Base-by-base conservation (phyloP, 2,113 vertebrate species). In the Ornithorhynchus anatinus region DNA sequence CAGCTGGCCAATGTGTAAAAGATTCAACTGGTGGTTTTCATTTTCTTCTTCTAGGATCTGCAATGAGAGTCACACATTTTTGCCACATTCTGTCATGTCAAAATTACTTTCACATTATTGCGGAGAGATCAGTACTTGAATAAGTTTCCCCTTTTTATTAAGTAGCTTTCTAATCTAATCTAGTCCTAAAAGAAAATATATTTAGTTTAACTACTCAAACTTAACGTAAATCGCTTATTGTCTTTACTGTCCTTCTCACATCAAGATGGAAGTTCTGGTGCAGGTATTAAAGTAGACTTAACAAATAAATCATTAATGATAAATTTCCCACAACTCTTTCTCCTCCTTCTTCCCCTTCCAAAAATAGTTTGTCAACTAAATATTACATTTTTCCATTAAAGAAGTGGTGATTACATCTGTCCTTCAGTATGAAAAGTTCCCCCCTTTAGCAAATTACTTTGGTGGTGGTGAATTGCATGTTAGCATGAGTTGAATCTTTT, bases 391-490 rank as follows among this genome's bases (percentile, higher is more conserved):
- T 25, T 7, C 5, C 15, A 42, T 44, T 19, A 32, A 51, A 51
- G 42, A 75, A 81, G 89, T 93, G 92, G 92, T 93, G 91, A 90
- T 86, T 92, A 89, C 84, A 33, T 79, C 60, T 77, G 79, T 90
- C 84, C 87, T 88, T 91, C 79, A 84, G 92, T 92, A 90, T 67
- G 77, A 91, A 89, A 91, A 92, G 91, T 91, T 92, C 80, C 63
- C 87, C 89, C 85, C 77, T 77, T 60, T 71, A 88, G 81, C 74
- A 87, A 42, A 84, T 88, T 77, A 66, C 64, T 31, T 44, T 59
- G 78, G 39, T 62, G 81, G 50, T 61, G 81, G 40, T 85, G 71
- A 73, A 84, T 77, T 92, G 92, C 92, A 93, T 91, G 92, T 84
- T 86, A 79, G 90, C 89, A 91, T 88, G 90, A 84, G 70, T 80